Conservation (phyloP, 2,888 invertebrate species). For the Esperia sulphurella region DNA sequence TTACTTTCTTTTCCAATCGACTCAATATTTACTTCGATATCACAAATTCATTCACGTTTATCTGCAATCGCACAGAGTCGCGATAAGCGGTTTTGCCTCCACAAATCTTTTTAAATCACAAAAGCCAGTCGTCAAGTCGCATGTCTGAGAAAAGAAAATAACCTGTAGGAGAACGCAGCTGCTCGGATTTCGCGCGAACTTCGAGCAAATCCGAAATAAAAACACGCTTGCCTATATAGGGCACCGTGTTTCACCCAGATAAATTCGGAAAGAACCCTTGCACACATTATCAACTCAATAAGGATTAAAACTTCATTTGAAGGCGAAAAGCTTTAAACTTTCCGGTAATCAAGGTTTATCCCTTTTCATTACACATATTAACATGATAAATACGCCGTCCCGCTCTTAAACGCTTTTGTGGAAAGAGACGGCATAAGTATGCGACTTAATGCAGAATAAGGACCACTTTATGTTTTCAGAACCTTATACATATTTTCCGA, state of each 20-base stretch:
- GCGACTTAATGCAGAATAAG: slow-evolving; percentile 15
- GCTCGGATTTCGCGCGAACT: slow-evolving; percentile 69
- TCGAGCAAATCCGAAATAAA: slow-evolving; percentile 74
- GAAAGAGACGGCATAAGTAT: slow-evolving; percentile 24
- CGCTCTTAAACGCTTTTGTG: slow-evolving; percentile 19
- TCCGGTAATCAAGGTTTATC: slow-evolving; percentile 54
- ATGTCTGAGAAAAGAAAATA: slow-evolving; percentile 73
- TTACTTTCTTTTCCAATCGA: background rate
- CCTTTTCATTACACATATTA: slow-evolving; percentile 59
- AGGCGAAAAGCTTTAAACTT: slow-evolving; percentile 57
- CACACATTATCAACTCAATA: slow-evolving; percentile 68
- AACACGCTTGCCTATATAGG: slow-evolving; percentile 66
- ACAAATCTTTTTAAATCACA: slow-evolving; percentile 77
- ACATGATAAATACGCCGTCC: slow-evolving; percentile 38
- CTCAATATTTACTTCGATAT: background rate
- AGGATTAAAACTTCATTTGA: slow-evolving; percentile 68
- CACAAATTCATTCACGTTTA: slow-evolving; percentile 32
- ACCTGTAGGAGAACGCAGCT: slow-evolving; percentile 62
- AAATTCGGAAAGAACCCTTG: slow-evolving; percentile 15
- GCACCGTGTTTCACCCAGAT: slow-evolving; percentile 40
- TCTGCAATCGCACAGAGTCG: slow-evolving; percentile 33
- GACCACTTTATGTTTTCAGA: slow-evolving; percentile 39
- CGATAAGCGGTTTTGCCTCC: slow-evolving; percentile 64
- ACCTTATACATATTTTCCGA: slow-evolving; percentile 45
- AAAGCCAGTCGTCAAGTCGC: slow-evolving; percentile 73